Evolutionary conservation across 2,797 vertebrate genomes (phyloP), one percentile per base, ranked within the genome.

Genomic region (Discoglossus pictus): DNA sequence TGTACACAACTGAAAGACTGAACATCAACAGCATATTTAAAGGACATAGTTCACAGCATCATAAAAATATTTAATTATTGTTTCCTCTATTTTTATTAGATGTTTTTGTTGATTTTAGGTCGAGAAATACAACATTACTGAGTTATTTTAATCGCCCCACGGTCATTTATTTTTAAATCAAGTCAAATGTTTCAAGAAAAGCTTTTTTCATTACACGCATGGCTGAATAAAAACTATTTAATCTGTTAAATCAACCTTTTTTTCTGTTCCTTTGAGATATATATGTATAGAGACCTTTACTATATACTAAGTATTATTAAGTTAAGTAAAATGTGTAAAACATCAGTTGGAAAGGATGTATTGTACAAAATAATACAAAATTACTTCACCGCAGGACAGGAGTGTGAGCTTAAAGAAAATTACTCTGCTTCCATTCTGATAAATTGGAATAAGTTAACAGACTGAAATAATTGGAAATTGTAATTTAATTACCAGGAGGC

Each of bases 151-250:
- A n/a, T n/a, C n/a, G n/a, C n/a, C 55, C 13, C 6, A 12, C 61
- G 68, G 8, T 11, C 38, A 43, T 17, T 76, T 65, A 56, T 71
- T 48, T 54, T 79, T 67, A 43, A 71, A 75, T 46, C 10, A 17
- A 69, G 40, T n/a, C 1, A 54, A 13, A 21, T 60, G 61, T 60
- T 64, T 56, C 51, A 34, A 63, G 61, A 70, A 72, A 4, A 35
- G 56, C n/a, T 65, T 77, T 79, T 75, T 68, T 24, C 38, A 74
- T 78, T 73, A 72, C 73, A 58, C 21, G 65, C 51, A 61, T 52
- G 31, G 48, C 67, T 50, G 25, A 77, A 74, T 66, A 72, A 66
- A 54, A 68, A 62, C 69, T 72, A 31, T 31, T 46, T 20, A 0
- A 7, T 73, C 47, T 9, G 47, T 61, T 23, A 61, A 76, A 12